Conservation (phyloP, 2,113 vertebrate species). For the Tupaia tana region DNA sequence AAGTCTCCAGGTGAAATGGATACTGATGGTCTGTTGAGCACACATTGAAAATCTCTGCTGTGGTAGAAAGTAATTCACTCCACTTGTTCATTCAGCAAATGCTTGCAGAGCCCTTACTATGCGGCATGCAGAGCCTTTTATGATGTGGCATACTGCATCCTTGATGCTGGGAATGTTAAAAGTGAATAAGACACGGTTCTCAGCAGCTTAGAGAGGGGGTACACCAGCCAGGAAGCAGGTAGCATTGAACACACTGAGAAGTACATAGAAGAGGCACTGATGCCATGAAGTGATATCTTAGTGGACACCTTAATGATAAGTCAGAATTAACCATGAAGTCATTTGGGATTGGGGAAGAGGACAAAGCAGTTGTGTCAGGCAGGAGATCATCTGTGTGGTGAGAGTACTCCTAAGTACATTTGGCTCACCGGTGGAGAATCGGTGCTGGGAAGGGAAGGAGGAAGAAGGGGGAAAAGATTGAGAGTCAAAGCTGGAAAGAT, state of each 20-base stretch:
- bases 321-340: constrained; percentile 13
- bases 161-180: not conserved
- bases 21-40: not conserved
- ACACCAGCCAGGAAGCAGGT: not conserved
- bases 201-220: not conserved
- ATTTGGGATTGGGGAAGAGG: not conserved
- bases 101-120: not conserved
- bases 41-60: not conserved
- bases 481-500: constrained; percentile 3
- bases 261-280: not conserved
- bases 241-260: not conserved
- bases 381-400: not conserved
- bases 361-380: not conserved
- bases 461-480: not conserved
- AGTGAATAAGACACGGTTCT: not conserved
- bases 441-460: not conserved
- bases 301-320: not conserved
- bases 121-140: not conserved
- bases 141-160: not conserved
- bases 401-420: not conserved
- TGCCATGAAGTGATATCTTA: not conserved
- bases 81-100: not conserved
- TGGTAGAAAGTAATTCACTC: not conserved
- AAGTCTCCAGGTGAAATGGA: not conserved
- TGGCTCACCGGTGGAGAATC: not conserved